phyloP scores from a whole-genome alignment of 2,888 invertebrate species.

The Phortica okadai region DNA sequence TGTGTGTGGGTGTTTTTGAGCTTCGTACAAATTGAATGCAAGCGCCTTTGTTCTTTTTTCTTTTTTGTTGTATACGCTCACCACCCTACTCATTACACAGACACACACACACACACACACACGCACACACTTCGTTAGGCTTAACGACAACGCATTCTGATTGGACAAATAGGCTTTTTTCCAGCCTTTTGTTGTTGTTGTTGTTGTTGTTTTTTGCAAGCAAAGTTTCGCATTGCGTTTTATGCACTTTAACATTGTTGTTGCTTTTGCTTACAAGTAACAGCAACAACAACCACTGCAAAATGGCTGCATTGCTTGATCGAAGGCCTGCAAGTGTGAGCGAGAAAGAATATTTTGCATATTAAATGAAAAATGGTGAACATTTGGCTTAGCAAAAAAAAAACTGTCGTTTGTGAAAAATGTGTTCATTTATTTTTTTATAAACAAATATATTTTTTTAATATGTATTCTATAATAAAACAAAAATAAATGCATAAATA shows the following conservation, averaged over 20 bases:
- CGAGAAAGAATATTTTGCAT: conserved; percentile 32
- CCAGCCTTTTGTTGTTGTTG: conserved; percentile 29
- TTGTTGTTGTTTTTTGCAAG: conserved; percentile 16
- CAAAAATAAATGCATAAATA: conserved; percentile 13
- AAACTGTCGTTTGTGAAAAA: too few relatives aligned
- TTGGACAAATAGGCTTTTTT: conserved; percentile 27
- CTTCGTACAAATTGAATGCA: conserved; percentile 19
- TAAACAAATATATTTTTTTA: too few relatives aligned
- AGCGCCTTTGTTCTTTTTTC: conserved; percentile 32
- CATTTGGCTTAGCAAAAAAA: too few relatives aligned
- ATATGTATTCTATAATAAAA: background rate
- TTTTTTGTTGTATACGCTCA: conserved; percentile 27
- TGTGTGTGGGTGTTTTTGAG: background rate
- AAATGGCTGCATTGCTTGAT: conserved; percentile 30
- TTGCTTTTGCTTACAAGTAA: background rate
- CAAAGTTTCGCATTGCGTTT: background rate
- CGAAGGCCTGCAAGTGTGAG: conserved; percentile 34
- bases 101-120: too few relatives aligned
- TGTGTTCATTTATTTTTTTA: too few relatives aligned
- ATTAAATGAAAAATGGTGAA: conserved; percentile 24
- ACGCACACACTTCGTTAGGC: conserved; percentile 12
- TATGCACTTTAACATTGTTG: conserved; percentile 25
- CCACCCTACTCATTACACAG: conserved; percentile 48
- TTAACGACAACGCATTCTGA: background rate
- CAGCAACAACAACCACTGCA: background rate